Percentiles rank a stretch among this genome's conserved stretches.
Evolutionary conservation across 2,113 vertebrate genomes (phyloP).

Genomic region (Coptodon rendalli): DNA sequence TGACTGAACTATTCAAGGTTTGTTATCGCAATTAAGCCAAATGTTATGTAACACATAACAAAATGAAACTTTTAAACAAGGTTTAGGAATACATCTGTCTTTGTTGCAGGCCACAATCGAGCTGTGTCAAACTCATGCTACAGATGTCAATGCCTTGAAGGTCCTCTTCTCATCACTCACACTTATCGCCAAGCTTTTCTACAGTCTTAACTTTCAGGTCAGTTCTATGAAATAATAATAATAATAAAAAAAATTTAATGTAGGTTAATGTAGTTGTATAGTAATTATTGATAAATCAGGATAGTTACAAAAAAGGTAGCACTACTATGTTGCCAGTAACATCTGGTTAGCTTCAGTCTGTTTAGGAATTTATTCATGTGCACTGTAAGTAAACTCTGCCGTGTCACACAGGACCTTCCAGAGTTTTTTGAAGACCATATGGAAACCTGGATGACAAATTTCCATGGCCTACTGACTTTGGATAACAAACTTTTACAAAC

Average conservation of each 20-base stretch:
- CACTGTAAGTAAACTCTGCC: not conserved
- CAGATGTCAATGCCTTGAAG: slow-evolving; percentile 88
- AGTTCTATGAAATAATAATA: slow-evolving; percentile 3
- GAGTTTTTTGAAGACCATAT: slow-evolving; percentile 99
- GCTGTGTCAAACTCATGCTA: slow-evolving; percentile 91
- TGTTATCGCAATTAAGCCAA: not conserved
- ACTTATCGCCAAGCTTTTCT: slow-evolving; percentile 95
- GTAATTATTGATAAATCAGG: not conserved
- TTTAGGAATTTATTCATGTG: not conserved
- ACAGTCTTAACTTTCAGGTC: slow-evolving; percentile 99
- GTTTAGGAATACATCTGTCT: not conserved
- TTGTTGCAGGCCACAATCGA: slow-evolving; percentile 88
- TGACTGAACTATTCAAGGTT: slow-evolving; percentile 98
- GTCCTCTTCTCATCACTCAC: slow-evolving; percentile 97
- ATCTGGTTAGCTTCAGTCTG: not conserved
- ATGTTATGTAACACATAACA: not conserved
- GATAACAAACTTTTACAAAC: slow-evolving; percentile 98
- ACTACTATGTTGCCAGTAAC: not conserved
- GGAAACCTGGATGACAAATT: slow-evolving; percentile 99
- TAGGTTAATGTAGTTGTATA: not conserved
- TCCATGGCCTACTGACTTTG: slow-evolving; percentile 91
- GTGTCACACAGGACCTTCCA: slow-evolving; percentile 83
- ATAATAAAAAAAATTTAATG: no score
- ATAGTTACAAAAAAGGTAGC: not conserved
- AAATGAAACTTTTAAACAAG: not conserved